Base-by-base conservation (phyloP, 2,113 vertebrate genomes). In the Ranitomeya imitator region DNA sequence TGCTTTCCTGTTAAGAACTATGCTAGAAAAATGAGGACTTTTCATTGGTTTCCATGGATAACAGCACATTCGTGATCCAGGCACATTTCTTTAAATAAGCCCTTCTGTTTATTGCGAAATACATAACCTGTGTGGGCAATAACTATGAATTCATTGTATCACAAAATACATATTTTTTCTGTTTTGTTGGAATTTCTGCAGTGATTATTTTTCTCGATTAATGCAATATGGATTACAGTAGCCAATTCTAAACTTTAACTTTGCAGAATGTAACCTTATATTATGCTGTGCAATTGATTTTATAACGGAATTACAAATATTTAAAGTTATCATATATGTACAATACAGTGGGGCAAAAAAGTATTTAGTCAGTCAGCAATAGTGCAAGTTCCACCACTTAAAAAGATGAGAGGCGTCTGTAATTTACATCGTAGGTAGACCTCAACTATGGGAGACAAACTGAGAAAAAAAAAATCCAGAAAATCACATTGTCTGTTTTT, bases 41-140 rank as follows among this genome's bases (percentile, higher is more conserved):
- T 19, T 76, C 45, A 21, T 21, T 76, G 37, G 37, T 76, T 76
- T 76, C 73, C 73, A 76, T 76, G 71, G 37, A 45, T 74, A 76
- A 76, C 8, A 52, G 73, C 73, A 76, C 31, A 76, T 52, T 76
- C 3, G 37, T 76, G 73, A 76, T 76, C 37, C 73, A 76, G 67
- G 12, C 73, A 76, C 73, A 76, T 26, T 51, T 76, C 37, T 76
- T 74, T 74, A 45, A 74, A 51, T 74, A 74, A 76, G 73, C 52
- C 18, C 14, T 76, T 76, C 45, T 76, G 45, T 18, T 52, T 76
- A 52, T 52, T 76, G 37, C 8, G 12, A 76, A 52, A 51, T 76
- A 52, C 45, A 52, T 76, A 21, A 76, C 73, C 73, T 76, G 73
- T 52, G 37, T 76, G 73, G 18, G 73, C 8, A 51, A 45, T 18